Conservation (phyloP, 2,113 vertebrate genomes). For the Mesocricetus auratus region DNA sequence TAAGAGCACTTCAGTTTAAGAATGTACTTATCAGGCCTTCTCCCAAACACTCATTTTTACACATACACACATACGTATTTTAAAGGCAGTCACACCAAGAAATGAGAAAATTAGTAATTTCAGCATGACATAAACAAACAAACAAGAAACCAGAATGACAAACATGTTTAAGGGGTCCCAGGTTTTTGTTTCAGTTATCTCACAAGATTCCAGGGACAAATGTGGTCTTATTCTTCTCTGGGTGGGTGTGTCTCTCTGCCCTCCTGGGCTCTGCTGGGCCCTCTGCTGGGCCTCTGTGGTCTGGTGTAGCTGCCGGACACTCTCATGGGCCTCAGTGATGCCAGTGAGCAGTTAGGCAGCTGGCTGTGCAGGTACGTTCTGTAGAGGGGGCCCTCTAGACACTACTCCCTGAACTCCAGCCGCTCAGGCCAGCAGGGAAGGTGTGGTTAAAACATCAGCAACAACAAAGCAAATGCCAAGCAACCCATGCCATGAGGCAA, state of each 20-base stretch:
- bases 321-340: constrained; percentile 42
- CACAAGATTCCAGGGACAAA: neutral
- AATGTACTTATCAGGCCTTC: neutral
- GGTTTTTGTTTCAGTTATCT: neutral
- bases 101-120: neutral
- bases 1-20: neutral
- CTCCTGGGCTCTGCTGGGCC: constrained; percentile 84
- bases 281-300: constrained; percentile 90
- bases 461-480: neutral
- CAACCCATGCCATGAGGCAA: neutral
- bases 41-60: neutral
- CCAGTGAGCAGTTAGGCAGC: neutral
- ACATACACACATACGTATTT: too few species aligned
- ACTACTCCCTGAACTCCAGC: neutral
- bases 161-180: neutral
- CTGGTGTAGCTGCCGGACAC: constrained; percentile 87
- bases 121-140: neutral
- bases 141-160: neutral
- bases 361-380: neutral
- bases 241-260: neutral
- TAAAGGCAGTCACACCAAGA: neutral
- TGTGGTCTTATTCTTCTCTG: neutral
- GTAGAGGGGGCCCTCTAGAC: neutral
- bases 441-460: neutral
- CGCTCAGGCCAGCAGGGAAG: neutral